A percentile compares a stretch with the other conserved stretches of the same genome.
These are phyloP conservation scores for Sardinella longiceps DNA, from an alignment of 2,797 vertebrate genomes.

Conservation along the genomic window DNA sequence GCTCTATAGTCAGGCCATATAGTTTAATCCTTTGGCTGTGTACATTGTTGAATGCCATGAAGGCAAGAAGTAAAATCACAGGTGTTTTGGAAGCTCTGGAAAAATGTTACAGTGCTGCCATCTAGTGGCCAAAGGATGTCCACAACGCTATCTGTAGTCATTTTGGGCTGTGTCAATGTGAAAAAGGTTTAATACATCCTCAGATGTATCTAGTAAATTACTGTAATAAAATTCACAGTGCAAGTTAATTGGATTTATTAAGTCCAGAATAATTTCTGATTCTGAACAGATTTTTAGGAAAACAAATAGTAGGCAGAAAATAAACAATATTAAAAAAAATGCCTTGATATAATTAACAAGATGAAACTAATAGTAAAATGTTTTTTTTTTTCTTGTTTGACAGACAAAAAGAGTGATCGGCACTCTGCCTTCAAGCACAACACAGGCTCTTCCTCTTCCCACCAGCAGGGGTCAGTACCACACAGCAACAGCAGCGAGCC, in stretches of 20 bases:
- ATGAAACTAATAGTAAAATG: not conserved
- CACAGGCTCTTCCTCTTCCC: constrained; percentile 44
- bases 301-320: not conserved
- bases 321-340: not conserved
- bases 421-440: constrained; percentile 9
- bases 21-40: not conserved
- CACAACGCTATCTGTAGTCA: not conserved
- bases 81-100: not conserved
- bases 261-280: not conserved
- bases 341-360: not conserved
- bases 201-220: not conserved
- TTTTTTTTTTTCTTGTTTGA: constrained; percentile 46
- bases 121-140: constrained; percentile 9
- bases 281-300: no score
- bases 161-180: not conserved
- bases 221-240: not conserved
- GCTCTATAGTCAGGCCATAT: no score
- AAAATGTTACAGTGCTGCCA: constrained; percentile 12
- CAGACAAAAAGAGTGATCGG: constrained; percentile 77
- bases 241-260: not conserved
- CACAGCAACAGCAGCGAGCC: constrained; percentile 32
- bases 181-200: not conserved
- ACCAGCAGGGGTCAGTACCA: constrained; percentile 55
- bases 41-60: not conserved
- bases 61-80: not conserved